Evolutionary conservation across 2,888 invertebrate species (phyloP).

Genomic region (Himalopsyche japonica): DNA sequence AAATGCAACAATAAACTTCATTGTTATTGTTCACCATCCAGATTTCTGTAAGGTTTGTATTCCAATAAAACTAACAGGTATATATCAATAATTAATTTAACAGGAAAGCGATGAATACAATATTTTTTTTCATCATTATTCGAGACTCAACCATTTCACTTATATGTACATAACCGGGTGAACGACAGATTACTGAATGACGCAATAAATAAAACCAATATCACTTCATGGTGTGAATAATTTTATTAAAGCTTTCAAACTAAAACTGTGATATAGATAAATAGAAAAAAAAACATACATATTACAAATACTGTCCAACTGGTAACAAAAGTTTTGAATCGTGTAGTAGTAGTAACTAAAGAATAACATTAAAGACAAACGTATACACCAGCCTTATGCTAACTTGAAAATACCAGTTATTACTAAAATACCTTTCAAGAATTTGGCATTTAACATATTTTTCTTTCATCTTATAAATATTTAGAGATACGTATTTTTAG

Average conservation of each 20-base stretch:
- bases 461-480: neutral
- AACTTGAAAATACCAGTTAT: neutral
- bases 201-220: neutral
- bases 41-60: too few species aligned
- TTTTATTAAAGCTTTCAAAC: constrained; percentile 34
- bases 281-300: neutral
- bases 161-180: too few species aligned
- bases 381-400: neutral
- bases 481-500: too few species aligned
- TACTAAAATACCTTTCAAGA: too few species aligned
- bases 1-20: too few species aligned
- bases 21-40: too few species aligned
- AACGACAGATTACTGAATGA: too few species aligned
- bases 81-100: too few species aligned
- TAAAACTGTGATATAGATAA: constrained; percentile 20
- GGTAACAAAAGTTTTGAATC: constrained; percentile 17
- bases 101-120: too few species aligned
- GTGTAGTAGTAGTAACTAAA: neutral
- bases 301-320: constrained; percentile 18
- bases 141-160: too few species aligned
- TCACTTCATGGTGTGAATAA: constrained; percentile 21
- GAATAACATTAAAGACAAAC: neutral
- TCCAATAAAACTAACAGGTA: too few species aligned
- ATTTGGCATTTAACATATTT: neutral
- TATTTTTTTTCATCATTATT: too few species aligned